A percentile compares a stretch with the other conserved stretches of the same genome.
These are phyloP conservation scores for Galerucella pusilla DNA, from an alignment of 2,888 invertebrate genomes.

Conservation along the genomic window DNA sequence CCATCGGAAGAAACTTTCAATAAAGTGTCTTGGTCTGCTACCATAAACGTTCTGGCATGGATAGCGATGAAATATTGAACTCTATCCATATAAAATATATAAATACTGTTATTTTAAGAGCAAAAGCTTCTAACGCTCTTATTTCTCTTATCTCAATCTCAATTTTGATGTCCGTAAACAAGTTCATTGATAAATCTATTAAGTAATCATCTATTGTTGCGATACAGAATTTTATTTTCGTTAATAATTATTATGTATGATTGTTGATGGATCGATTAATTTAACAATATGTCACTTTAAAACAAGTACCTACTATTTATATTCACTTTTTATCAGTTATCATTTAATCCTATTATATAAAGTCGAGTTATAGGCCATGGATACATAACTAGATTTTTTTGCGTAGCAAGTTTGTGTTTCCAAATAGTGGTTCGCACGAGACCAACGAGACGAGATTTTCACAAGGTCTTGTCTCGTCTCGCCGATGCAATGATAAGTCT, in stretches of 20 bases:
- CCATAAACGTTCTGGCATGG: no score
- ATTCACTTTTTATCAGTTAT: constrained; percentile 2
- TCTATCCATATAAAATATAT: no score
- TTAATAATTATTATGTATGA: neutral
- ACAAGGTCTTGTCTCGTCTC: no score
- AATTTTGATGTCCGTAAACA: neutral
- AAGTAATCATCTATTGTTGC: neutral
- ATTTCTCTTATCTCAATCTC: neutral
- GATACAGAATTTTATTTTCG: neutral
- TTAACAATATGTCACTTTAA: neutral
- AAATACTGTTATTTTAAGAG: no score
- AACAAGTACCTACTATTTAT: neutral
- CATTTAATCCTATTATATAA: neutral
- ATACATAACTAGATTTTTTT: neutral
- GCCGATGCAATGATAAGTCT: no score
- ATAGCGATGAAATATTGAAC: no score
- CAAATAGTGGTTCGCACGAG: no score
- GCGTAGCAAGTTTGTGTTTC: neutral
- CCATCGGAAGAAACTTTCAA: no score
- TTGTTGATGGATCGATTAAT: neutral
- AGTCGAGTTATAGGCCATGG: no score
- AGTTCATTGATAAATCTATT: neutral
- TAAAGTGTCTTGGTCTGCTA: no score
- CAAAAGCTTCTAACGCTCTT: no score
- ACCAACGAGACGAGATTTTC: no score